Conservation (phyloP, 2,797 vertebrate genomes). For the Eleutherodactylus coqui region DNA sequence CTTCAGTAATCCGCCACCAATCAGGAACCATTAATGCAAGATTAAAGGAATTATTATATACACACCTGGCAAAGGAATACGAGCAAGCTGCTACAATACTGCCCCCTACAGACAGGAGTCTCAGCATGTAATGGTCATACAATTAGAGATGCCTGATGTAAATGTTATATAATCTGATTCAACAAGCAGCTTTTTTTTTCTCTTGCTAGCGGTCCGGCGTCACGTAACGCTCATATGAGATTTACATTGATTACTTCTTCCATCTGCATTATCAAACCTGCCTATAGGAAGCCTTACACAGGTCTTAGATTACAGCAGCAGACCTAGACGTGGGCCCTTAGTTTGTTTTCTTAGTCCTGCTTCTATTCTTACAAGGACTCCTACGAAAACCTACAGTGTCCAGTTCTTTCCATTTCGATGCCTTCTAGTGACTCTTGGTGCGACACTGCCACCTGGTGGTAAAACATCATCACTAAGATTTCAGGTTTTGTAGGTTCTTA, state of each 20-base stretch:
- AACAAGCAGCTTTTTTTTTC: too few relatives aligned
- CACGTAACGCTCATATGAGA: neutral
- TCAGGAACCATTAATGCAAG: too few relatives aligned
- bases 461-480: neutral
- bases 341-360: neutral
- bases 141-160: too few relatives aligned
- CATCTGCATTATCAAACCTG: neutral
- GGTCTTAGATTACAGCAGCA: neutral
- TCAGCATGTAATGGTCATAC: too few relatives aligned
- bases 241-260: neutral
- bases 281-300: neutral
- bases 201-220: too few relatives aligned
- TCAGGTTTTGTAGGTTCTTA: neutral
- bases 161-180: too few relatives aligned
- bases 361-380: neutral
- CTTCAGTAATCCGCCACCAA: too few relatives aligned
- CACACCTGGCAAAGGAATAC: too few relatives aligned
- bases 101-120: too few relatives aligned
- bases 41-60: too few relatives aligned
- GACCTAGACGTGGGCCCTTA: neutral
- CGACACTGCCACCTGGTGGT: conserved; percentile 44
- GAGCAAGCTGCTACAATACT: too few relatives aligned
- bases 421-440: neutral
- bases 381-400: neutral
- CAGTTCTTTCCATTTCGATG: neutral